Base-by-base conservation (phyloP, 2,797 vertebrate genomes). In the Borostomias antarcticus region DNA sequence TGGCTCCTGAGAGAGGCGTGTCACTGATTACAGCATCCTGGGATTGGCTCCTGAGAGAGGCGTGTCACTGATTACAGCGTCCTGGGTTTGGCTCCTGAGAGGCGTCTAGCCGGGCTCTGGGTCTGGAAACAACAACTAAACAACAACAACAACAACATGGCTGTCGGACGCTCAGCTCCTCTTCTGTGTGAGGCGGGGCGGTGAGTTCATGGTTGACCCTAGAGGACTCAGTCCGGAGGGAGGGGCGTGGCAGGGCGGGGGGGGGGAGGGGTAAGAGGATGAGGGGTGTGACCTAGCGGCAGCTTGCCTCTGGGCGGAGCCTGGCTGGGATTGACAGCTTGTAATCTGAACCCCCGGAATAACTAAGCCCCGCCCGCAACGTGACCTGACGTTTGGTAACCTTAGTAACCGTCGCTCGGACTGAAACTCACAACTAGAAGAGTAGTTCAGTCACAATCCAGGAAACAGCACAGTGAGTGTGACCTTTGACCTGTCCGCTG, bases 211-310 rank as follows among this genome's bases (percentile, higher is more conserved):
- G 9, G 19, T 5, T 69, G 66, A 74, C 64, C 69, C 66, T 43
- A 73, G 10, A 47, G 40, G 26, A 48, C 56, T 60, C 56, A 28
- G 48, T 61, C 65, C 51, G n/a, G 64, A 72, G 78, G 29, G 52
- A 64, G 15, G 54, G n/a, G n/a, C n/a, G n/a, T n/a, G n/a, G n/a
- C n/a, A 71, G 54, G 69, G 29, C 37, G 37, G 11, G 37, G 13
- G 40, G 15, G 40, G 40, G 3, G 40, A 43, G 60, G 40, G 25
- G 26, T 4, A 88, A 87, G 82, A 79, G 77, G 85, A 87, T 85
- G 85, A 87, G 72, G 45, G 73, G 77, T 72, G 80, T 84, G 76
- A 76, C 61, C 48, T 83, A 61, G 69, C 56, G 63, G 23, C 5
- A 8, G 21, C 47, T 8, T 5, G 19, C 9, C n/a, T 5, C 13